A percentile compares a stretch with the other conserved stretches of the same genome.
Evolutionary conservation across 2,113 vertebrate species (phyloP).

Genomic region (Cyphomyrus plagiostoma): DNA sequence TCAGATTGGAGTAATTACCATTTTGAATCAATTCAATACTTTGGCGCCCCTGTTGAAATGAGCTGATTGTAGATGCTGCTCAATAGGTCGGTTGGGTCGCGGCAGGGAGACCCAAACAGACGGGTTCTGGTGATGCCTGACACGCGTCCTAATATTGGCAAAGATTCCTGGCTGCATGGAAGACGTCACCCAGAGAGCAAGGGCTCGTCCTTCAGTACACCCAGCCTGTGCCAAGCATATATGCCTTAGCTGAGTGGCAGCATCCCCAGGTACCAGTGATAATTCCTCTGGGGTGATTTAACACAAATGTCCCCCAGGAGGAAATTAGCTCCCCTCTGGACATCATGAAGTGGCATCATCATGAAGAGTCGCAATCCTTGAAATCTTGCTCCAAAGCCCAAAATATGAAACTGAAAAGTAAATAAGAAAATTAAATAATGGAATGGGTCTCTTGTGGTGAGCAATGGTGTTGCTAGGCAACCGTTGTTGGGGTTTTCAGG

Average conservation of each 20-base stretch:
- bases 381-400: slow-evolving; percentile 23
- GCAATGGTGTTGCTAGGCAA: slow-evolving; percentile 62
- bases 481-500: slow-evolving; percentile 51
- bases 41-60: slow-evolving; percentile 49
- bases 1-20: slow-evolving; percentile 55
- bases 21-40: slow-evolving; percentile 53
- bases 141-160: not conserved
- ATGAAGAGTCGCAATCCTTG: slow-evolving; percentile 39
- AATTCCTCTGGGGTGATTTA: not conserved
- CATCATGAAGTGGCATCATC: slow-evolving; percentile 32
- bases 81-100: slow-evolving; percentile 35
- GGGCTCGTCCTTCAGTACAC: not conserved
- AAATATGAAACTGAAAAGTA: slow-evolving; percentile 41
- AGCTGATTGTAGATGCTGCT: slow-evolving; percentile 47
- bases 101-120: not conserved
- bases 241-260: not conserved
- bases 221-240: not conserved
- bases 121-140: not conserved
- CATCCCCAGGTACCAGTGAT: not conserved
- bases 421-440: slow-evolving; percentile 42
- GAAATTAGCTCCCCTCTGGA: not conserved
- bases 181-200: not conserved
- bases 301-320: not conserved
- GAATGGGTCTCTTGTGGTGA: slow-evolving; percentile 47
- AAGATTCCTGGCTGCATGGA: not conserved